Percentiles rank a stretch among this genome's conserved stretches.
Conservation (phyloP, 2,113 vertebrate species). For the Meleagris gallopavo region DNA sequence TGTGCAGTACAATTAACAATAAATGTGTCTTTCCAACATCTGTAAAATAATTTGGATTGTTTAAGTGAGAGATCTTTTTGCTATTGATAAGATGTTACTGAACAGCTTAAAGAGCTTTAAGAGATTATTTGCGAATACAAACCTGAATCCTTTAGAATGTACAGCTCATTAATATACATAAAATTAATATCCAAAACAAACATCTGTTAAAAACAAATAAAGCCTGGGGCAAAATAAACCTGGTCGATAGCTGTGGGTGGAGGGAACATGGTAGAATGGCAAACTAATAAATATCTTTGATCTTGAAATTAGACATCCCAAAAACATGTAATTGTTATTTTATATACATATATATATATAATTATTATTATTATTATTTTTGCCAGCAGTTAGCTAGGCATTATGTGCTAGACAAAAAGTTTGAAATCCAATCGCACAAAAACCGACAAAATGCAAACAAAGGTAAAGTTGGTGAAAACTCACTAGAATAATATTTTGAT, state of each 20-base stretch:
- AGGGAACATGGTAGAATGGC: accelerated
- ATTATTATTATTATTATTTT: neutral
- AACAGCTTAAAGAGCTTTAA: constrained; percentile 24
- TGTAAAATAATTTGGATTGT: neutral
- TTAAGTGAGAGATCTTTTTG: constrained; percentile 2
- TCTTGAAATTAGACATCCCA: neutral
- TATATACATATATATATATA: no score
- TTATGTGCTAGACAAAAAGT: neutral
- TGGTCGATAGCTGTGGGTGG: neutral
- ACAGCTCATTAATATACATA: neutral
- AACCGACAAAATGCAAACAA: neutral
- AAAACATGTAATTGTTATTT: neutral
- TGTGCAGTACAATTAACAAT: neutral
- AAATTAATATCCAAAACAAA: neutral
- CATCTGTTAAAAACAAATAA: neutral
- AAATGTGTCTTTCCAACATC: neutral
- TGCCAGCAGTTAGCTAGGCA: neutral
- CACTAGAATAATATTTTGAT: neutral
- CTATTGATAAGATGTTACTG: neutral
- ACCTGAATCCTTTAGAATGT: neutral
- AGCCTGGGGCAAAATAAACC: neutral
- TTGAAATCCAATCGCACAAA: neutral
- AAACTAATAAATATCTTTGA: neutral
- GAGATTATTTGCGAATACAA: constrained; percentile 13
- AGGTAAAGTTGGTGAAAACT: neutral